Conservation (phyloP, 2,888 invertebrate genomes). For the Papilio elwesi region DNA sequence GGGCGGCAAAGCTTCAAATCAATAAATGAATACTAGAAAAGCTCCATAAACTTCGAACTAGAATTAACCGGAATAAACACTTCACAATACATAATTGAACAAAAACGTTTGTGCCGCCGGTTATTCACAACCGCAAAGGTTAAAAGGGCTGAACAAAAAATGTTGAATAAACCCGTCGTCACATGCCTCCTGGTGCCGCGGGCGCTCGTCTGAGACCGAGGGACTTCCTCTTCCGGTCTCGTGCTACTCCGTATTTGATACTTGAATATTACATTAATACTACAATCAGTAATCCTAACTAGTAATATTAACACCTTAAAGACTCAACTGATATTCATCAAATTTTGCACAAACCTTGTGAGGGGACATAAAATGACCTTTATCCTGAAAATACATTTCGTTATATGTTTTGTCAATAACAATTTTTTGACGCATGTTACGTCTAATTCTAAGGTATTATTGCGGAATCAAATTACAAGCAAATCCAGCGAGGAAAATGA, state of each 20-base stretch:
- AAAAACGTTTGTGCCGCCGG: background rate
- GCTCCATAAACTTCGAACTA: background rate
- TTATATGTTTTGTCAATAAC: too few species aligned
- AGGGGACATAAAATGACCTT: too few species aligned
- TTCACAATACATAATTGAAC: slow-evolving; percentile 16
- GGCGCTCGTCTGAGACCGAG: slow-evolving; percentile 61
- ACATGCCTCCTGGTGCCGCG: slow-evolving; percentile 68
- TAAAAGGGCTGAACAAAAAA: slow-evolving; percentile 58
- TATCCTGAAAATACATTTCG: too few species aligned
- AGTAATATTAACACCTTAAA: too few species aligned
- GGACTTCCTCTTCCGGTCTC: slow-evolving; percentile 71
- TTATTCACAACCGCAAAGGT: slow-evolving; percentile 13
- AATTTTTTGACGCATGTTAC: too few species aligned
- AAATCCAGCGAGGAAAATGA: too few species aligned
- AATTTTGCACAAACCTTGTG: too few species aligned
- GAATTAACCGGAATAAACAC: slow-evolving; percentile 10
- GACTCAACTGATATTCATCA: too few species aligned
- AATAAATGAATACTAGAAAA: background rate
- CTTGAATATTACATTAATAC: slow-evolving; percentile 40
- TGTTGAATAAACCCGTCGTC: slow-evolving; percentile 65
- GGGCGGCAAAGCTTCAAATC: background rate
- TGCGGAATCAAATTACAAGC: too few species aligned
- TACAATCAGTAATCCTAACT: background rate
- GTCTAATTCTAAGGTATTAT: too few species aligned
- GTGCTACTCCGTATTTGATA: slow-evolving; percentile 47